A percentile compares a stretch with the other conserved stretches of the same genome.
Evolutionary conservation across 2,113 vertebrate genomes (phyloP).

Genomic region (Callipepla californica): DNA sequence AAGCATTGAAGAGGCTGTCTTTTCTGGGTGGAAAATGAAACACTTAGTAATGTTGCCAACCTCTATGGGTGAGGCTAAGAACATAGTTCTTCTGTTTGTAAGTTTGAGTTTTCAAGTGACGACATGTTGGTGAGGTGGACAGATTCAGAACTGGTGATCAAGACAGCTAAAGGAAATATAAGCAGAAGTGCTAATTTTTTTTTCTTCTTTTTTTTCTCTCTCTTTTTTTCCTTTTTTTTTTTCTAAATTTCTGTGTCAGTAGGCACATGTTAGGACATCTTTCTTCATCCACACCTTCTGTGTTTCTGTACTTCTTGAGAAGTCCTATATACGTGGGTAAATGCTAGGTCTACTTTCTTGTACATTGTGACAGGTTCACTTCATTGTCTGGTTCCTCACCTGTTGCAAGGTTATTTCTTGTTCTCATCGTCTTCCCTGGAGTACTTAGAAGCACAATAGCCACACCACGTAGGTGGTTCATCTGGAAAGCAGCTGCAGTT

Average conservation of each 20-base stretch:
- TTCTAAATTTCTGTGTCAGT: neutral
- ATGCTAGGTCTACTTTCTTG: neutral
- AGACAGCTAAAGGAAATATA: neutral
- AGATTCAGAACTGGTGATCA: neutral
- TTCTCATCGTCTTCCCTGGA: neutral
- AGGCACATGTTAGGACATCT: neutral
- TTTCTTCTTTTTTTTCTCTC: rapidly evolving
- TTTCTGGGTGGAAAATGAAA: neutral
- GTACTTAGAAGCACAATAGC: neutral
- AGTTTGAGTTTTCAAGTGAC: neutral
- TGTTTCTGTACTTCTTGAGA: neutral
- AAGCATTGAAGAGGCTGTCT: neutral
- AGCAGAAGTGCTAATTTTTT: rapidly evolving
- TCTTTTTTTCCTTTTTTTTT: neutral
- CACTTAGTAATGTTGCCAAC: neutral
- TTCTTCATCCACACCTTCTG: rapidly evolving
- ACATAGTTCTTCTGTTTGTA: neutral
- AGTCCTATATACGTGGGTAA: neutral
- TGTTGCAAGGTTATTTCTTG: neutral
- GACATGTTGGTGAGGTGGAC: neutral
- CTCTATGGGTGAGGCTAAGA: neutral
- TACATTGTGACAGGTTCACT: neutral
- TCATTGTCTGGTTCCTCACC: neutral
- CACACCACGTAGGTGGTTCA: neutral
- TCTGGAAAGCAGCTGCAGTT: neutral